Conservation (phyloP, 2,888 invertebrate species). For the Lydus trimaculatus region DNA sequence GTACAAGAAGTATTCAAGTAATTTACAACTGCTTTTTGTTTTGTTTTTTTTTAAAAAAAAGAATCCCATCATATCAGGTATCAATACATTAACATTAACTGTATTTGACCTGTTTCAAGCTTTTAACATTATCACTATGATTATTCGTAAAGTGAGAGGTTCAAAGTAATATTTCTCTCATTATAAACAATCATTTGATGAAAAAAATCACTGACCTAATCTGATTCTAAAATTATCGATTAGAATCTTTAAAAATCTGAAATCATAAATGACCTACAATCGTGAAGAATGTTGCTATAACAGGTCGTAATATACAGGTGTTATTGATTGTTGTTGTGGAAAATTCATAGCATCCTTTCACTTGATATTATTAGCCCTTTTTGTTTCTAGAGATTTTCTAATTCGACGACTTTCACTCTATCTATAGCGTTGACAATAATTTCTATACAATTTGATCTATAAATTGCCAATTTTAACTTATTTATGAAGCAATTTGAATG, state of each 20-base stretch:
- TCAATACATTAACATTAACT: not conserved
- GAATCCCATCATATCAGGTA: not conserved
- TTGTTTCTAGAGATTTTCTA: not conserved
- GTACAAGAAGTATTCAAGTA: not conserved
- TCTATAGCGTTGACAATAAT: not conserved
- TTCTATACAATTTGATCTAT: not conserved
- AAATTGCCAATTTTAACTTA: not conserved
- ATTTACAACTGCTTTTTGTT: not conserved
- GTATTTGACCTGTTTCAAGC: not conserved
- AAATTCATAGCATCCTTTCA: not conserved
- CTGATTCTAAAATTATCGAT: not conserved
- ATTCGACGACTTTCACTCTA: not conserved
- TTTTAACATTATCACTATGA: not conserved
- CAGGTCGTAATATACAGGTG: not conserved
- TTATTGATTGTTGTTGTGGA: not conserved
- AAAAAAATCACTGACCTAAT: not conserved
- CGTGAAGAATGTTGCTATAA: not conserved
- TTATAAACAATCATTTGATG: not conserved
- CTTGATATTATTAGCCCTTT: not conserved
- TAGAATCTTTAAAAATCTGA: not conserved
- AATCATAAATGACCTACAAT: slow-evolving; percentile 1
- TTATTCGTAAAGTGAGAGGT: not conserved
- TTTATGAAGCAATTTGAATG: not conserved
- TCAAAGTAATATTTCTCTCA: not conserved
- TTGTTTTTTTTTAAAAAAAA: not conserved